Conservation (phyloP, 2,797 vertebrate genomes). For the Myripristis jacobus region DNA sequence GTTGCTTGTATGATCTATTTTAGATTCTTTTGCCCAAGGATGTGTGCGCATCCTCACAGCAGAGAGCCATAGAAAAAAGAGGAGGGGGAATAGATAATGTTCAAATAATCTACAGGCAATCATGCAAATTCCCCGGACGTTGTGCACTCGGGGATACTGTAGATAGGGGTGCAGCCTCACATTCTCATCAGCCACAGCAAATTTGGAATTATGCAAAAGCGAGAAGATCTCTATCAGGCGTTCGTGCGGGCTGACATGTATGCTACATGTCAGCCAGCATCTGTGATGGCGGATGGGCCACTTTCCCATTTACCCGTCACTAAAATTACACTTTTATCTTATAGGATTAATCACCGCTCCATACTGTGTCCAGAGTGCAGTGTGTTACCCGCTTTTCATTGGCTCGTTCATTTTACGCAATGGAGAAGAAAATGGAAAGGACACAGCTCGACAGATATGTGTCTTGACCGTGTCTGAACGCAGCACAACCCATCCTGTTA, state of each 20-base stretch:
- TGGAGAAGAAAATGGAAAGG: constrained; percentile 43
- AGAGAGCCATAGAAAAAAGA: constrained; percentile 69
- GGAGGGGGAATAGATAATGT: constrained; percentile 72
- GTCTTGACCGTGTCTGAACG: constrained; percentile 63
- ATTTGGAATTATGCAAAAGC: constrained; percentile 76
- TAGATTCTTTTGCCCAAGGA: constrained; percentile 83
- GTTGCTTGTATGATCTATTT: constrained; percentile 85
- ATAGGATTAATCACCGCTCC: constrained; percentile 50
- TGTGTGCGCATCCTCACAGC: constrained; percentile 80
- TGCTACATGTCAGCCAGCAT: constrained; percentile 41
- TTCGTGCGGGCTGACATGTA: constrained; percentile 37
- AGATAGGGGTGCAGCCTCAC: constrained; percentile 58
- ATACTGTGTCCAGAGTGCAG: constrained; percentile 23
- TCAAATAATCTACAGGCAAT: constrained; percentile 85
- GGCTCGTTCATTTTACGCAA: constrained; percentile 47
- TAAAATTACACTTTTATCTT: constrained; percentile 56
- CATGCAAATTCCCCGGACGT: constrained; percentile 79
- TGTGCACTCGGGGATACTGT: constrained; percentile 65
- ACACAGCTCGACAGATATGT: constrained; percentile 56
- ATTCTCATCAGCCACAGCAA: constrained; percentile 69
- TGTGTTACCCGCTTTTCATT: constrained; percentile 40
- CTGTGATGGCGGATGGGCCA: constrained; percentile 44
- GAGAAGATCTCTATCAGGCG: constrained; percentile 62
- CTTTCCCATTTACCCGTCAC: constrained; percentile 40
- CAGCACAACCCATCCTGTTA: constrained; percentile 55